A percentile compares a stretch with the other conserved stretches of the same genome.
Evolutionary conservation across 2,888 invertebrate genomes (phyloP).

Genomic region (Alentia gelatinosa): DNA sequence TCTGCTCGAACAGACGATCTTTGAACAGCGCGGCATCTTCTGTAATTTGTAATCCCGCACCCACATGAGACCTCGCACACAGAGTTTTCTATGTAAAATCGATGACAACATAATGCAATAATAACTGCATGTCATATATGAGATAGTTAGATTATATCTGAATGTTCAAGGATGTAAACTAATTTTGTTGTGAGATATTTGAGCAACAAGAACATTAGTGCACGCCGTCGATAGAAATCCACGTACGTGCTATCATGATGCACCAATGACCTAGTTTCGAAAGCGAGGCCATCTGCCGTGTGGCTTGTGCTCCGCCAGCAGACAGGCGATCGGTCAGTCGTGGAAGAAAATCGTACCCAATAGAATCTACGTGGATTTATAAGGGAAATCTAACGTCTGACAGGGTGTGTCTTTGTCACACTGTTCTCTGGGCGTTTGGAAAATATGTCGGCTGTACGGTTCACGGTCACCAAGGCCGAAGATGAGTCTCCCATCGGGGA

Average conservation of each 20-base stretch:
- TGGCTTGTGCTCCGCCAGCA: slow-evolving; percentile 24
- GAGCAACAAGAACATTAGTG: background rate
- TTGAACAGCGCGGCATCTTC: slow-evolving; percentile 19
- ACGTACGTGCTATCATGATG: background rate
- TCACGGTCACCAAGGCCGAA: slow-evolving; percentile 55
- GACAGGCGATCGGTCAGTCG: slow-evolving; percentile 15
- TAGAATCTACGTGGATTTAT: background rate
- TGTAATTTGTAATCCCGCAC: background rate
- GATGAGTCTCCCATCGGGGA: slow-evolving; percentile 49
- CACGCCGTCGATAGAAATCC: background rate
- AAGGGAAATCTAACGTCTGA: background rate
- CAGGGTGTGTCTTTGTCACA: background rate
- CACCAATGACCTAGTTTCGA: slow-evolving; percentile 26
- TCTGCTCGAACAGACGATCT: slow-evolving; percentile 51
- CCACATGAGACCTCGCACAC: background rate
- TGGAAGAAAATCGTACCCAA: background rate
- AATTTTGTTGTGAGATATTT: background rate
- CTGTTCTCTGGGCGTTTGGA: background rate
- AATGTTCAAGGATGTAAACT: background rate
- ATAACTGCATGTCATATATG: background rate
- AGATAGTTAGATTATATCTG: background rate
- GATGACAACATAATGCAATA: background rate
- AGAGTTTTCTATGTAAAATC: background rate
- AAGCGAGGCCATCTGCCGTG: slow-evolving; percentile 15
- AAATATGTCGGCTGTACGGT: slow-evolving; percentile 54